Evolutionary conservation across 2,888 invertebrate species (phyloP), one percentile per base, ranked within the genome.

Genomic region (Polymixis flavicincta): DNA sequence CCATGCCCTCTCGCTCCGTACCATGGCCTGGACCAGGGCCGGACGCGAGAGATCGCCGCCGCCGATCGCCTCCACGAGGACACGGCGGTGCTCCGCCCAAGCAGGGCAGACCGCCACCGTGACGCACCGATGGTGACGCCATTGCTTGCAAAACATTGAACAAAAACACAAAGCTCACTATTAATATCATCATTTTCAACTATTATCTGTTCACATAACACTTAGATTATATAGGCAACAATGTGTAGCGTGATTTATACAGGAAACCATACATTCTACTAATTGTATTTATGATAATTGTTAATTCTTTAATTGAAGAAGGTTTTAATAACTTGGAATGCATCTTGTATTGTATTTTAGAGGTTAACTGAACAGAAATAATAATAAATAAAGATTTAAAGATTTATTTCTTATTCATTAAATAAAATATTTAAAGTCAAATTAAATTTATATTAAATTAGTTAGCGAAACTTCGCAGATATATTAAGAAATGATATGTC

Each of bases 121-220:
- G 22, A 4, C 8, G n/a, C 14, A 37, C 22, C 25, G 8, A 68
- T 37, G 0, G 11, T 71, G 25, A 52, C 37, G 4, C 50, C 50
- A 67, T 67, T 37, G 9, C 37, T 67, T 22, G 9, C 37, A 14
- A 71, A 25, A 68, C 9, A 25, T 25, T 25, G 22, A 28, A 17
- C 17, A 71, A 42, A 17, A 54, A n/a, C 14, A 37, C 28, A 42
- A 69, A 54, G 45, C 28, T 45, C 2, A 71, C 17, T 28, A 68
- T 9, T 28, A 42, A 68, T 37, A 71, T 28, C 52, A 54, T 54
- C 28, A 45, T 71, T 68, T 69, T 54, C n/a, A 28, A 71, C 42
- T 45, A 71, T 42, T 68, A 42, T 11, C 17, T 45, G 13, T 25
- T 45, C 11, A 45, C 8, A n/a, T 13, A 45, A 17, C n/a, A 19